Base-by-base conservation (phyloP, 2,797 vertebrate genomes). In the Aphelocoma californica region DNA sequence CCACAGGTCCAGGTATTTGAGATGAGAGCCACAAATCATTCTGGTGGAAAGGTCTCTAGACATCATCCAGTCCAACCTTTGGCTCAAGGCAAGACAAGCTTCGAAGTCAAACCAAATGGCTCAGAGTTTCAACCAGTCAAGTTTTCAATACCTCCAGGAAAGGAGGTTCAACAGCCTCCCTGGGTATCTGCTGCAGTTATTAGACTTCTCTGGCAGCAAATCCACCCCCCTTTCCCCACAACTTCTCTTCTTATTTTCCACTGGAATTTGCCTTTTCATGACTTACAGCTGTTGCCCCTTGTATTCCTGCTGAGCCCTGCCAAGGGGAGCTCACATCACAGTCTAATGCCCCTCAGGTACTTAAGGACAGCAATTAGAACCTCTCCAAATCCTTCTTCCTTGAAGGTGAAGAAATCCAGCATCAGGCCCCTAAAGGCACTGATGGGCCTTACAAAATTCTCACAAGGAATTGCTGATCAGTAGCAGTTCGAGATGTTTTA, bases 191-290 rank as follows among this genome's bases (percentile, higher is more conserved):
- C 60, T 77, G 51, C 28, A 70, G 6, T 5, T 5, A 26, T 23
- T 47, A 53, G 17, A 57, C 7, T 14, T 42, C 36, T 78, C 47
- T 64, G 25, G 12, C 12, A 53, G 24, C 6, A 4, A 66, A 75
- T 6, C 42, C 2, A 2, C 3, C 2, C 5, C 1, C 6, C 1
- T 58, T 70, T 19, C 51, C 40, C 10, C 44, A 25, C 25, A 45
- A 0, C 4, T 29, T 82, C 18, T 47, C 6, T n/a, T 82, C 18
- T 47, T 48, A 26, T 45, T 73, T 82, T 77, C 44, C 12, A 10
- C 9, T 53, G 16, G 16, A 70, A 23, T 74, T 51, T 70, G 18
- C 16, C 15, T 77, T 86, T 84, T 66, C 5, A 6, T 3, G 9
- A 2, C 2, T 32, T 66, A 11, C 1, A 5, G 31, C 19, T 73